Evolutionary conservation across 2,113 vertebrate species (phyloP), one percentile per base, ranked within the genome.

Genomic region (Accipiter virgatus): DNA sequence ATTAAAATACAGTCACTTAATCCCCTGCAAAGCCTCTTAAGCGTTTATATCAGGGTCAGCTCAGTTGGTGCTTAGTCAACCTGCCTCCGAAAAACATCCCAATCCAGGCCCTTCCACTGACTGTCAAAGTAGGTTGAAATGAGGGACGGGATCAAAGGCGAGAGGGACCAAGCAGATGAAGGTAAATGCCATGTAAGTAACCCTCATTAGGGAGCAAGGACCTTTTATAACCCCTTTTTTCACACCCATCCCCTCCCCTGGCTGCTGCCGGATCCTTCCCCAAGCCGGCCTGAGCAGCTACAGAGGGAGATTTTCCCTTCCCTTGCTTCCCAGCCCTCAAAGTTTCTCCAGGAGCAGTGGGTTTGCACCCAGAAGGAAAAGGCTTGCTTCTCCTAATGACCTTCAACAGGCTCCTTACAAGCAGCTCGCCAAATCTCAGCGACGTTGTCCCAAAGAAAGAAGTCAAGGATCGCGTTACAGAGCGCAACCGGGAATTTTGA

Each of bases 21-120:
- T 98, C 98, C 96, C 72, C 53, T 34, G 93, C 89, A 98, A 98
- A 98, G 97, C 98, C 97, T 97, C 98, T 98, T 97, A 98, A 97
- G 95, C 78, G 4, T 97, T 98, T 97, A 90, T 94, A 92, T 97
- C 97, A 96, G 96, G 97, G 97, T 97, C 97, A 97, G 97, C 95
- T 98, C 97, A 88, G 83, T 86, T 13, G 26, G 71, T 92, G 93
- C 92, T 97, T 75, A 92, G 90, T 94, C 96, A 98, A 90, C 70
- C 87, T 90, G 88, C 86, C 95, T 87, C 91, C 62, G 55, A 94
- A 97, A 98, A 97, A 96, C 59, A 87, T 56, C 92, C 96, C 94
- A 93, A 71, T 97, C 96, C 78, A 71, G 96, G 83, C 20, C 66
- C 77, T 92, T 95, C 70, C 11, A 5, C 91, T 71, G 96, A 90